Evolutionary conservation across 2,797 vertebrate genomes (phyloP).

Genomic region (Semotilus atromaculatus): DNA sequence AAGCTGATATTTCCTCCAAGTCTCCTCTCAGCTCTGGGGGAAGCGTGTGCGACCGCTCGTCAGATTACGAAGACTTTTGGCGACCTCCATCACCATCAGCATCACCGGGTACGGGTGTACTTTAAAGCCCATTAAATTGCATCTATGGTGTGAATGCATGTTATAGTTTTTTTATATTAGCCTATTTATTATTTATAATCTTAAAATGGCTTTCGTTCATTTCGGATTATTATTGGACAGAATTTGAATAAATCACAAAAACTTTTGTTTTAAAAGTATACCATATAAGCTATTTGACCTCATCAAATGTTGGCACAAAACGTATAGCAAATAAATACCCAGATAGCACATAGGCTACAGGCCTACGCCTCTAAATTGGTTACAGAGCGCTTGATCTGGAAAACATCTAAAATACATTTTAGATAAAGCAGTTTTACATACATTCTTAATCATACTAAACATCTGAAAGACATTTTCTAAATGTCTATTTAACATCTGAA

Average conservation of each 20-base stretch:
- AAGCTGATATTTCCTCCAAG: slow-evolving; percentile 79
- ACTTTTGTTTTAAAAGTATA: not conserved
- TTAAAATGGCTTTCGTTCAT: not conserved
- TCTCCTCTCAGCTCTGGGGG: slow-evolving; percentile 86
- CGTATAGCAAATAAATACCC: not conserved
- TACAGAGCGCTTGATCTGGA: too few species aligned
- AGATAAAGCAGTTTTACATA: too few species aligned
- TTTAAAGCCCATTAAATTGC: not conserved
- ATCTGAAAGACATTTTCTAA: too few species aligned
- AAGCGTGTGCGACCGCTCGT: slow-evolving; percentile 83
- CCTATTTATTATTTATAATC: too few species aligned
- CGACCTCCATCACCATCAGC: slow-evolving; percentile 94
- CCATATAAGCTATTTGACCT: not conserved
- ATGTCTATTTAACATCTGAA: too few species aligned
- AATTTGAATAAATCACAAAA: too few species aligned
- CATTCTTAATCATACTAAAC: too few species aligned
- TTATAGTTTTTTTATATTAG: not conserved
- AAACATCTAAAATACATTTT: too few species aligned
- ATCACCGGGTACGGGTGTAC: slow-evolving; percentile 84
- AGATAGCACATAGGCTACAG: too few species aligned
- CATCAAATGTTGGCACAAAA: not conserved
- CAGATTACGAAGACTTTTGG: slow-evolving; percentile 93
- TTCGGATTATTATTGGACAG: not conserved
- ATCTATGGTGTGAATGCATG: not conserved
- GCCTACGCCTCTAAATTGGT: too few species aligned